Percentiles rank a stretch among this genome's conserved stretches.
Conservation (phyloP, 2,888 invertebrate species). For the Lasioglossum marginatum region DNA sequence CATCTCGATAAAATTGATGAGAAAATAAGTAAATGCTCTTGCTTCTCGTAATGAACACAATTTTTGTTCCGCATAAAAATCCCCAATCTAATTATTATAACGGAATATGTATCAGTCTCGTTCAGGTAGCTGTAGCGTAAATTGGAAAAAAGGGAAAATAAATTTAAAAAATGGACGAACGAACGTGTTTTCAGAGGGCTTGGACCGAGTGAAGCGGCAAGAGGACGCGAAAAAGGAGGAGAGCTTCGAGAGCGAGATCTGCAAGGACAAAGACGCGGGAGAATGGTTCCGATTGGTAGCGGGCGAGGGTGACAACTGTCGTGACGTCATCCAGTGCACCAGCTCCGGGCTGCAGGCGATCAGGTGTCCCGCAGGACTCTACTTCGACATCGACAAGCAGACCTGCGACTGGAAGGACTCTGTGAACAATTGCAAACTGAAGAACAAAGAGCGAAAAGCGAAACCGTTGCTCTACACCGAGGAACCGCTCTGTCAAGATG, state of each 20-base stretch:
- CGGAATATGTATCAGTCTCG: no score
- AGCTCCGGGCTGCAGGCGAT: slow-evolving; percentile 97
- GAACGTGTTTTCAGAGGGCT: slow-evolving; percentile 83
- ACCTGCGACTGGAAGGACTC: slow-evolving; percentile 97
- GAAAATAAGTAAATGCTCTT: no score
- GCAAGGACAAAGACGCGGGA: slow-evolving; percentile 97
- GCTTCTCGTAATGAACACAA: no score
- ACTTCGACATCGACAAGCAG: slow-evolving; percentile 97
- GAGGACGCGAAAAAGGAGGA: slow-evolving; percentile 94
- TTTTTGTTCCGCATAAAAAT: no score
- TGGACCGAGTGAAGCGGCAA: slow-evolving; percentile 88
- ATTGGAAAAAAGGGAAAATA: not conserved
- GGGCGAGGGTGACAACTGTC: slow-evolving; percentile 96
- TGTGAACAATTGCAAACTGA: slow-evolving; percentile 96
- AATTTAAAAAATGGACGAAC: not conserved
- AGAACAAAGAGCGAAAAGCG: slow-evolving; percentile 94
- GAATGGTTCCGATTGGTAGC: slow-evolving; percentile 97
- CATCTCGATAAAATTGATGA: no score
- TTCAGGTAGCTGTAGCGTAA: not conserved
- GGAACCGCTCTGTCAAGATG: slow-evolving; percentile 95
- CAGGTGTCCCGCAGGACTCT: slow-evolving; percentile 96
- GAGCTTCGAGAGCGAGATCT: slow-evolving; percentile 94
- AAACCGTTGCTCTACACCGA: slow-evolving; percentile 95
- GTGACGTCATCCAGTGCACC: slow-evolving; percentile 97
- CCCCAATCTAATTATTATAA: no score